Base-by-base conservation (phyloP, 2,888 invertebrate genomes). In the Drosophila mayaguana region DNA sequence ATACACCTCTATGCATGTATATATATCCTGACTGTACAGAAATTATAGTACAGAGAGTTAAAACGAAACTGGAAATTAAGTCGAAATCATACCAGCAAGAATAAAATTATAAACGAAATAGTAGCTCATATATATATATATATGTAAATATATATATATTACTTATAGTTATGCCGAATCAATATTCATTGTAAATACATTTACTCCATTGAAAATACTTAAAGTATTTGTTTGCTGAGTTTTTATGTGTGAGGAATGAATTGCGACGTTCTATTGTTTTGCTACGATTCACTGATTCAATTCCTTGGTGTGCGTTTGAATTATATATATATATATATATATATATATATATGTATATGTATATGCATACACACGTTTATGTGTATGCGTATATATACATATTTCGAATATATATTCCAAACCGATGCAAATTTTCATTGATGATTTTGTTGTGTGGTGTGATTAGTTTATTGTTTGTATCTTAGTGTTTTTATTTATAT, bases 401-500 rank as follows among this genome's bases (percentile, higher is more conserved):
- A 53, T 22, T 53, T 1, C 9, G 3, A 28, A 32, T 59, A 56
- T 48, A 9, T 32, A 32, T n/a, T 25, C 16, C 11, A 28, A 53
- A 18, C 61, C 28, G 53, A 48, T 66, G 80, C 78, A 86, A 83
- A 88, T 88, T 74, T 34, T 78, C 38, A 54, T 75, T 64, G 63
- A 79, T 77, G 77, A 70, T 14, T 22, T 66, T 75, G 54, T 72
- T 66, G 69, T 83, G 74, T 73, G 61, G 12, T 66, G 40, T 76
- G 56, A 56, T 63, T 72, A 43, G 61, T 62, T 57, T 56, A 48
- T 66, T 63, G 78, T 81, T 77, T 57, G 51, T 68, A 78, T 81
- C 72, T 66, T 25, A 50, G 81, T 78, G 81, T 83, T 25, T 16
- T 16, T 16, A 16, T 38, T 38, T 38, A n/a, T 50, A 12, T 14